Evolutionary conservation across 1,140 invertebrate genomes (phyloP), one percentile per base, ranked within the genome.

Genomic region (Dreissena polymorpha): DNA sequence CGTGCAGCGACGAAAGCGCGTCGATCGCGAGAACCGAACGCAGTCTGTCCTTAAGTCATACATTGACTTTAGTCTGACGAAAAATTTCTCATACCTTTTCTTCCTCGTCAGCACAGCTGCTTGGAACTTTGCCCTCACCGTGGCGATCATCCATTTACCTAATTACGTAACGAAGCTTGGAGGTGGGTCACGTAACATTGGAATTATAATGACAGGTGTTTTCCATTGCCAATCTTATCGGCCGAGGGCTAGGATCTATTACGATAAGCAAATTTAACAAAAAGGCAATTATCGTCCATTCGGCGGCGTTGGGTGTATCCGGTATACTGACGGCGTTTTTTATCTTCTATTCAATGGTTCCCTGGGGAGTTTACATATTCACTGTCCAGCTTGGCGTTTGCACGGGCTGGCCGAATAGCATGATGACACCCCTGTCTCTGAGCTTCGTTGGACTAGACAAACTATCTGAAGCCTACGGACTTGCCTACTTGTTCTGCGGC

Each of bases 361-460:
- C 50, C 13, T 39, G 16, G 13, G 64, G 63, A 13, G 25, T 21
- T 16, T 74, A 75, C 14, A 49, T 69, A 8, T 83, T 75, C 57
- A 27, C 80, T 8, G 55, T 60, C 23, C 71, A 68, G 25, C 18
- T 83, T 18, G 80, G 80, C 10, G 18, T 83, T 0, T 83, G 67
- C 57, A 74, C 63, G 0, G 80, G 80, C 13, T 68, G 80, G 64
- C 71, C 72, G 27, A 83, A 83, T n/a, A 23, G 70, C 3, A 74
- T 83, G 71, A 74, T 83, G 71, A 83, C 80, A 60, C 80, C 80
- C 0, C 16, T 83, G 3, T 75, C 72, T 16, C 21, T 83, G 0
- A 68, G 63, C 25, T 69, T 83, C 23, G 80, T 83, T n/a, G 80
- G 72, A 7, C 51, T 83, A 10, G 25, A 49, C 14, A 74, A 75